phyloP scores from a whole-genome alignment of 2,797 vertebrate species.

The Myripristis murdjan region DNA sequence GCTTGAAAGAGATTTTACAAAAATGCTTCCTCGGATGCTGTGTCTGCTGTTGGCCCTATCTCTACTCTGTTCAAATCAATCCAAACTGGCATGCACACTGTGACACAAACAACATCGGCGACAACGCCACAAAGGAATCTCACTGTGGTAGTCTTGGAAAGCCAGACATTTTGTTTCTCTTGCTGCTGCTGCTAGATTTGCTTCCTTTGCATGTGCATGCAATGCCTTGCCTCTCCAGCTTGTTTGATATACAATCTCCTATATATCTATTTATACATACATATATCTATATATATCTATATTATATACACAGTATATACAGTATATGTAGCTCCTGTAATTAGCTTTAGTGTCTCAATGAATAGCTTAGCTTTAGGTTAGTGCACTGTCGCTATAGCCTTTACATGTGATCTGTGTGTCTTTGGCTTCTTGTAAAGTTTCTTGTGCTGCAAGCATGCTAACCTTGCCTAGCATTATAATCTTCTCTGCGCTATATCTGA shows the following conservation, averaged over 20 bases:
- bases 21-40: background rate
- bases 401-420: constrained; percentile 80
- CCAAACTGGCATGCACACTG: constrained; percentile 55
- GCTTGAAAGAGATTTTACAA: constrained; percentile 12
- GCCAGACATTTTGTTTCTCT: constrained; percentile 63
- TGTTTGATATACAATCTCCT: constrained; percentile 79
- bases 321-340: constrained; percentile 79
- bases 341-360: constrained; percentile 79
- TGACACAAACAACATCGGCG: constrained; percentile 70
- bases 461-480: constrained; percentile 76
- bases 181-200: constrained; percentile 76
- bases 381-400: constrained; percentile 83
- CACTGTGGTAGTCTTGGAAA: constrained; percentile 64
- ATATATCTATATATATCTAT: constrained; percentile 73
- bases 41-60: background rate
- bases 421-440: constrained; percentile 76
- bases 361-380: constrained; percentile 85
- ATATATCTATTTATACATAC: constrained; percentile 73
- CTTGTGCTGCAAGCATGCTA: constrained; percentile 84
- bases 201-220: constrained; percentile 89
- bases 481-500: constrained; percentile 76
- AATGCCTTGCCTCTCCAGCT: constrained; percentile 82
- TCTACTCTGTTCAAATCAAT: constrained; percentile 20
- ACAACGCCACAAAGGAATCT: constrained; percentile 36
- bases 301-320: constrained; percentile 65